Evolutionary conservation across 2,888 invertebrate genomes (phyloP), one percentile per base, ranked within the genome.

Genomic region (Tiliacea citrago): DNA sequence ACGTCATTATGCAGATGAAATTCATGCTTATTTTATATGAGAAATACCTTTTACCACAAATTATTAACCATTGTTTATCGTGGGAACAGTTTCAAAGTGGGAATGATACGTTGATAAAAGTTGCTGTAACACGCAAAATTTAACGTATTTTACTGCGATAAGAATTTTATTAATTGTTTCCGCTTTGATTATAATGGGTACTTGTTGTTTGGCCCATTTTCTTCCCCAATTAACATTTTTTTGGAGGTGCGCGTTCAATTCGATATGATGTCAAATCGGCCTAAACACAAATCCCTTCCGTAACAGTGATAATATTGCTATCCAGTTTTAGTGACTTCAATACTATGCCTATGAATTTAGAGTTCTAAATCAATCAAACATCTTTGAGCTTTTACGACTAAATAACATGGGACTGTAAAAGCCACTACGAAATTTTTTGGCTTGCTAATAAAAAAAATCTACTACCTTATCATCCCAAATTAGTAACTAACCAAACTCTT

Each of bases 101-200:
- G 66, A 82, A 73, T 70, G 76, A 75, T 82, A 60, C 3, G 18
- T 58, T 62, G 85, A 85, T 85, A 84, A 82, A 29, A 29, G 7
- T 75, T 80, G 87, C 68, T 85, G 85, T 85, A 76, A 69, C 70
- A 71, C 72, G 74, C 85, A 72, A 73, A 66, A 77, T 84, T 60
- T 47, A 53, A 75, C 68, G 16, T 55, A 58, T 42, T 61, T 24
- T 1, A 66, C 16, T n/a, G 62, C 60, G 82, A 82, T 78, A 81
- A 45, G 2, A 13, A 55, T 62, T n/a, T 5, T 68, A 57, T 60
- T 73, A 53, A 72, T 81, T 70, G 60, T 77, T 82, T 77, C 83
- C 83, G 77, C 57, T 66, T 35, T 49, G 70, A 81, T 84, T 63
- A 35, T 51, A 58, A 57, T 79, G 53, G 70, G 65, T 63, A 69